Conservation (phyloP, 1,140 invertebrate species). For the Tribolium madens region DNA sequence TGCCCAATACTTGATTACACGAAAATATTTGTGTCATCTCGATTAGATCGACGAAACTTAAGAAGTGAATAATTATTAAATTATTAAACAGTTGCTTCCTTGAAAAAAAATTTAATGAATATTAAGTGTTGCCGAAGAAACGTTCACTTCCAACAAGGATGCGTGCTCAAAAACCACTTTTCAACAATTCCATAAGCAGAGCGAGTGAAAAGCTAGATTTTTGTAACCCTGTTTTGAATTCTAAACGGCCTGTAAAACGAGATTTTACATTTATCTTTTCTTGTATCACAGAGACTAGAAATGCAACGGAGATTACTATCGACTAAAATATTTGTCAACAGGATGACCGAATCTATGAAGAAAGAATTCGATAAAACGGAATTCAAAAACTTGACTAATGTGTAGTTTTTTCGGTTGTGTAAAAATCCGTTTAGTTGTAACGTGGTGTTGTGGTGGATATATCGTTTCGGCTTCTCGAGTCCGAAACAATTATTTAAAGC, state of each 20-base stretch:
- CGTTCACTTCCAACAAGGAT: background rate
- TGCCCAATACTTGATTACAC: conserved; percentile 13
- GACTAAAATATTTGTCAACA: background rate
- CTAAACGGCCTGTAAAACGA: background rate
- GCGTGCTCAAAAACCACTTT: background rate
- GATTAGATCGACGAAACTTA: conserved; percentile 20
- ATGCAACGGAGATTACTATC: background rate
- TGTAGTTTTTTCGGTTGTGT: too few species aligned
- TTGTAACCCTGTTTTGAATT: background rate
- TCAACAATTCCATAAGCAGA: background rate
- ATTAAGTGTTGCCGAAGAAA: conserved; percentile 4
- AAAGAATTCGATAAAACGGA: background rate
- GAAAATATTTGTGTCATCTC: conserved; percentile 29
- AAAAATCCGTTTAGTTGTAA: too few species aligned
- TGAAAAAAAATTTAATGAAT: conserved; percentile 11
- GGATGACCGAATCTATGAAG: background rate
- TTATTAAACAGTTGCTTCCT: conserved; percentile 34
- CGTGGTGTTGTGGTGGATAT: too few species aligned
- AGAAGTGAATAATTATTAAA: conserved; percentile 30
- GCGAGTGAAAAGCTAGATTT: background rate
- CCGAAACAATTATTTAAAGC: conserved; percentile 58
- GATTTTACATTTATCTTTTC: background rate
- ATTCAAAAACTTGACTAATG: too few species aligned
- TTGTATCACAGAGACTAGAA: background rate
- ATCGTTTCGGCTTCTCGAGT: too few species aligned